Evolutionary conservation across 2,888 invertebrate species (phyloP), one percentile per base, ranked within the genome.

Genomic region (Loripinus fragilis): DNA sequence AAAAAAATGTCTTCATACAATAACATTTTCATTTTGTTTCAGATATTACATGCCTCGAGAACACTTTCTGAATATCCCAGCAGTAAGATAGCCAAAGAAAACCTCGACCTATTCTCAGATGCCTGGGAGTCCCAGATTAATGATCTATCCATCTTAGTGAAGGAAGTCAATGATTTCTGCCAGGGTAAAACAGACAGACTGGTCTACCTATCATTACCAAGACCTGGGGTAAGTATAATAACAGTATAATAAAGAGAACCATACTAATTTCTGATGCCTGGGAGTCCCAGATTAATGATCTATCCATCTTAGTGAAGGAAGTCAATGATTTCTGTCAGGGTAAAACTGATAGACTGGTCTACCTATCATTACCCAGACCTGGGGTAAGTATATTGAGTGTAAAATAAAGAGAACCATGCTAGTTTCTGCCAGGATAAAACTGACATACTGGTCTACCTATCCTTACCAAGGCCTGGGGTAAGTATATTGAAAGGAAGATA

Each of bases 241-340:
- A n/a, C n/a, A n/a, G n/a, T n/a, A n/a, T n/a, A n/a, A n/a, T n/a
- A 96, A 98, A 92, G 99, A 99, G 93, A 99, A 99, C 95, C 95
- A 99, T 71, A 98, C 95, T 95, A 94, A 93, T 93, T 85, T 88
- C 91, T 41, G 93, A 93, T 60, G 91, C 92, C 28, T 98, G 98
- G 97, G 97, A 98, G 91, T 97, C 97, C 95, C 95, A 98, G 80
- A 96, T 98, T 89, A 96, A 96, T 30, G 98, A 99, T 93, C 96
- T 98, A n/a, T 96, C 97, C 71, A 95, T 97, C 33, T 95, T 98
- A 80, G 97, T 98, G 48, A 96, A 97, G 92, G 98, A 98, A 92
- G 96, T 98, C 69, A 95, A 94, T 84, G 95, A 95, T 83, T 97
- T 91, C 96, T 98, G 94, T 94, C 96, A 91, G 67, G 97, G 88